A percentile compares a stretch with the other conserved stretches of the same genome.
These are phyloP conservation scores for Centropus unirufus DNA, from an alignment of 2,113 vertebrate species.

Conservation along the genomic window DNA sequence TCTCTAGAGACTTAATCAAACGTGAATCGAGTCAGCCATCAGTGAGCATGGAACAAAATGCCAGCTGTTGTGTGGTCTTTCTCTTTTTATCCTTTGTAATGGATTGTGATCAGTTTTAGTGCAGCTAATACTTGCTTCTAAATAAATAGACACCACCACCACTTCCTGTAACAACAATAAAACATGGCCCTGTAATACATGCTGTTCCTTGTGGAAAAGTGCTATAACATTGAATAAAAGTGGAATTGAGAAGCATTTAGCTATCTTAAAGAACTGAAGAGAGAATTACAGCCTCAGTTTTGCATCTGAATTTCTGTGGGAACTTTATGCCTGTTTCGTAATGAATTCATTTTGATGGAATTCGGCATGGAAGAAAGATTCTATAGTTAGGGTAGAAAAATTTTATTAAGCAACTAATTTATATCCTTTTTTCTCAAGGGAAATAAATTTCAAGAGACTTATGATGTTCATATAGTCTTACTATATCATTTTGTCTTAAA, in stretches of 20 bases:
- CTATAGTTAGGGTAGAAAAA: neutral
- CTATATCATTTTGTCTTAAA: neutral
- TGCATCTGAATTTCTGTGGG: neutral
- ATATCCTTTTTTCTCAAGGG: neutral
- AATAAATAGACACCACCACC: neutral
- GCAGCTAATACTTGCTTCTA: neutral
- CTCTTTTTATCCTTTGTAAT: neutral
- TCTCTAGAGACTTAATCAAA: slow-evolving; percentile 47
- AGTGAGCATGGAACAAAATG: neutral
- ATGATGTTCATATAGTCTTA: neutral
- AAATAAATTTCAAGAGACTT: neutral
- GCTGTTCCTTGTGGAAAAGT: neutral
- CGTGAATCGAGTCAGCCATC: neutral
- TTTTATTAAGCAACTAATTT: neutral
- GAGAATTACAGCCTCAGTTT: neutral
- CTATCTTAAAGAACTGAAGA: neutral
- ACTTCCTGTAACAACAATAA: neutral
- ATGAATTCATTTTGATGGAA: neutral
- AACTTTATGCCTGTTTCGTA: neutral
- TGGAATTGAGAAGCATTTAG: neutral
- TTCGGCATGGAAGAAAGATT: neutral
- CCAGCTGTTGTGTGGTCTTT: neutral
- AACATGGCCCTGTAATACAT: neutral
- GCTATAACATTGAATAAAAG: neutral
- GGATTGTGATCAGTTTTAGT: neutral